Percentiles rank a stretch among this genome's conserved stretches.
These are phyloP conservation scores for Protosalanx chinensis DNA, from an alignment of 2,797 vertebrate species.

Conservation along the genomic window DNA sequence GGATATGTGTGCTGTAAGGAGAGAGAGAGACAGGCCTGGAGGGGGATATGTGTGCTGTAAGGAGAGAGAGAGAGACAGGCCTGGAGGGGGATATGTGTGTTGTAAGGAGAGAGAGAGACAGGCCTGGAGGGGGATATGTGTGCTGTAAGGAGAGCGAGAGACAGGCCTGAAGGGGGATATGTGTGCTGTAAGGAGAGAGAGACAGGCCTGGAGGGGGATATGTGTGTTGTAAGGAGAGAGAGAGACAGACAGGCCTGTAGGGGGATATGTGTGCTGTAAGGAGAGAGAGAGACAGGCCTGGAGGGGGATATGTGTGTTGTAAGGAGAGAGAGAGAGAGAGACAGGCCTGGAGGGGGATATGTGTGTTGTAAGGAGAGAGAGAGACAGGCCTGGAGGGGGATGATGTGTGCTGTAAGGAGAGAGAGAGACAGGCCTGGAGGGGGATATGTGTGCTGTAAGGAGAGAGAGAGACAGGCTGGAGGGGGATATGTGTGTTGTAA, in stretches of 20 bases:
- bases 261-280: too few species aligned
- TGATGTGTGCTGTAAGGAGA: constrained; percentile 10
- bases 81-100: too few species aligned
- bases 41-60: constrained; percentile 18
- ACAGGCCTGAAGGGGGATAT: background rate
- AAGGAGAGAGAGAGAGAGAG: constrained; percentile 30
- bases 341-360: too few species aligned
- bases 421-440: constrained; percentile 16
- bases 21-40: background rate
- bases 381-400: background rate
- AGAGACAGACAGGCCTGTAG: constrained; percentile 12
- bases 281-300: background rate
- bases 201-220: constrained; percentile 5
- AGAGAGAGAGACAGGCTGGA: background rate
- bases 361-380: too few species aligned
- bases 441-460: too few species aligned
- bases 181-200: too few species aligned
- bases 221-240: constrained; percentile 20
- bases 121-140: constrained; percentile 5
- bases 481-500: background rate
- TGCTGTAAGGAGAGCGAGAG: constrained; percentile 27
- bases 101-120: too few species aligned
- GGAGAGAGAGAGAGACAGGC: constrained; percentile 28
- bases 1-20: constrained; percentile 1
- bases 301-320: background rate